Base-by-base conservation (phyloP, 2,113 vertebrate species). In the Patagioenas fasciata region DNA sequence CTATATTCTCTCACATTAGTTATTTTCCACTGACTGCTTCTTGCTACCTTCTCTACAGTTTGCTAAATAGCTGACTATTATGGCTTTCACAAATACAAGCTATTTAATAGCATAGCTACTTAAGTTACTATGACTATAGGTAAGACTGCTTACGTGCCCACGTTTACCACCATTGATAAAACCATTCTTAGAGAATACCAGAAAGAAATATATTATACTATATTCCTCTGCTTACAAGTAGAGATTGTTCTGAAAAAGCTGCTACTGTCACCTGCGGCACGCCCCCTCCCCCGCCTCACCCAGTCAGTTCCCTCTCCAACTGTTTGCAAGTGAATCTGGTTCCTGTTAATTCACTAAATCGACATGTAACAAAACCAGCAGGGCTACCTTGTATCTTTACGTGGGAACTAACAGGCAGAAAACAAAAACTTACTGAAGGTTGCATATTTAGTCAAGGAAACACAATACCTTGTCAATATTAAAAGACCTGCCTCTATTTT, bases 341-440 rank as follows among this genome's bases (percentile, higher is more conserved):
- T 94, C 78, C 81, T 89, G 65, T 26, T 87, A 87, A 78, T 94
- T 91, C 65, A 34, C 28, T 89, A 81, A 79, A 94, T 60, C 77
- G 81, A 92, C 42, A 91, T 1, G 1, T 61, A 91, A 79, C n/a
- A 79, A 84, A 89, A 87, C 36, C 73, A 91, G 77, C n/a, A 85
- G 42, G 29, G 57, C 62, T 79, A 85, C 42, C 51, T 60, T 53
- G 38, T 23, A 38, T 48, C 84, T 81, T 50, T 34, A 91, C 28
- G 31, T 62, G 51, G 13, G 24, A 73, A 69, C 24, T 48, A 92
- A 53, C 1, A 66, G n/a, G 56, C 19, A 81, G 51, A 10, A 92
- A 44, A 67, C 78, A 62, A 48, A 34, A 1, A 1, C 17, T 53
- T 64, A 51, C 7, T 48, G 83, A 77, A 53, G 5, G 2, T 5